Evolutionary conservation across 1,140 invertebrate genomes (phyloP), one percentile per base, ranked within the genome.

Genomic region (Polypedilum pembai): DNA sequence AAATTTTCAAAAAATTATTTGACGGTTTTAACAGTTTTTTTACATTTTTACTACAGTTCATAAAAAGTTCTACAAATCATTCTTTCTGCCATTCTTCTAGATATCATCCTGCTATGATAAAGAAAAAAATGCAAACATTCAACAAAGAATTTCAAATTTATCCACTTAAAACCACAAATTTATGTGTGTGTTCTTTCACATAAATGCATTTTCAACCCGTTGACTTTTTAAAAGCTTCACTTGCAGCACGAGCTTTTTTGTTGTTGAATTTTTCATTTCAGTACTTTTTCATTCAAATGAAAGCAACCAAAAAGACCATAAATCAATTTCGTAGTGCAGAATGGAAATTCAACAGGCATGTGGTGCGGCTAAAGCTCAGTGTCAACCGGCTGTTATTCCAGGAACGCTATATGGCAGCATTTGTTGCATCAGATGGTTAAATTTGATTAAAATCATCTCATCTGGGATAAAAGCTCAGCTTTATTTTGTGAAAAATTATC

Each of bases 221-320:
- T n/a, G n/a, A n/a, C n/a, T n/a, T n/a, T n/a, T n/a, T n/a, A n/a
- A n/a, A n/a, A 10, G 41, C 15, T 8, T 56, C 45, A 56, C 45
- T 56, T 56, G 7, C 24, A 33, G 24, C 24, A 33, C n/a, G n/a
- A n/a, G 24, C 24, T 33, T 33, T n/a, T 33, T 33, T 3, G 24
- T 33, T 33, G 24, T 33, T 33, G 24, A 33, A 33, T 33, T 33
- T 33, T 33, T 33, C 24, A 33, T 33, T 33, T 33, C 5, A 33
- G 24, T 56, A 3, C 12, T 12, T 56, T 56, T 56, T 56, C 45
- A 56, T 56, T 56, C 12, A 56, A 69, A 69, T 69, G 65, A 56
- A 10, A 69, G 24, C 24, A 69, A 69, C 65, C 65, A 21, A 69
- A 18, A 18, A 69, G 18, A 69, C 65, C 65, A 69, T 69, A 69